Evolutionary conservation across 2,113 vertebrate genomes (phyloP), one percentile per base, ranked within the genome.

Genomic region (Aptenodytes patagonicus): DNA sequence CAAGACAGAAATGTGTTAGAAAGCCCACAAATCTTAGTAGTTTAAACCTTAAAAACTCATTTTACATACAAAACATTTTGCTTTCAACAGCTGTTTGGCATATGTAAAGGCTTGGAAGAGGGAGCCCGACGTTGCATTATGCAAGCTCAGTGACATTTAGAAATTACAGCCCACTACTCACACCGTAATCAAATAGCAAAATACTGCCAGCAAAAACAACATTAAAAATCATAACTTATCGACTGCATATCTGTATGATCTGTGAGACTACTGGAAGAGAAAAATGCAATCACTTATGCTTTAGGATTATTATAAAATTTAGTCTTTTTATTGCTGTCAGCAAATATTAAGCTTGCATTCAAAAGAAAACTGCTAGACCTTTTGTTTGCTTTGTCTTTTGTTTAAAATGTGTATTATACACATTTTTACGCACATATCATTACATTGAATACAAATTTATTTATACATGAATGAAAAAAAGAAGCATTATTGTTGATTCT

Each of bases 81-180:
- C 28, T 90, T 94, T 73, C 26, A 94, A 62, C 40, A 80, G 58
- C n/a, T 88, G 24, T 88, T 90, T 93, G 71, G 91, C 28, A 46
- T 62, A 80, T 31, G 89, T 28, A 85, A 73, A 47, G 9, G 22
- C 38, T 83, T 79, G 31, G 54, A 87, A 91, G n/a, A 84, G 8
- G 13, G 17, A 89, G 46, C 7, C 51, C 31, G 26, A 86, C 83
- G 77, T 40, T 7, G 2, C 11, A 76, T 90, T 66, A 75, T 52
- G 49, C 65, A 93, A 89, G 58, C 25, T 89, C 69, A 87, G 83
- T 89, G 81, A 82, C 61, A 85, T 92, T 92, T 87, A 91, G 36
- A 95, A 94, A 94, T 47, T 77, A 77, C 17, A 94, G 26, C 19
- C 26, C 31, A 29, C 36, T 89, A 62, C 22, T 90, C 36, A 49